phyloP scores from a whole-genome alignment of 2,888 invertebrate species.

The Drosophila ezoana region DNA sequence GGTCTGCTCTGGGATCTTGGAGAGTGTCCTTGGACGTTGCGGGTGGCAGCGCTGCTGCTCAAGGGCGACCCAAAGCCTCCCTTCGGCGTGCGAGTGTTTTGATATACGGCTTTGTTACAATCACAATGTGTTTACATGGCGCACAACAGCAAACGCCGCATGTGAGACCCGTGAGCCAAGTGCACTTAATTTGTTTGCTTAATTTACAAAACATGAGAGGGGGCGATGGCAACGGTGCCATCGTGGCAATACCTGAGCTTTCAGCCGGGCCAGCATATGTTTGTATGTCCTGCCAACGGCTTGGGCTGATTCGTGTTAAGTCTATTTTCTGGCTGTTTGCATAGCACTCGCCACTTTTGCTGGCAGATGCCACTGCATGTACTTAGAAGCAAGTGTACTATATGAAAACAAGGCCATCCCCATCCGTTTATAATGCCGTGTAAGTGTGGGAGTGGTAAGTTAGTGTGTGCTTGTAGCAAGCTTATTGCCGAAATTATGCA shows the following conservation, averaged over 20 bases:
- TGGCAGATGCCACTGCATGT: constrained; percentile 63
- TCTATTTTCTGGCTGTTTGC: constrained; percentile 54
- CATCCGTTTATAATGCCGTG: constrained; percentile 7
- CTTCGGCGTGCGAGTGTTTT: constrained; percentile 50
- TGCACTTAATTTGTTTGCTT: constrained; percentile 83
- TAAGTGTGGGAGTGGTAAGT: constrained; percentile 8
- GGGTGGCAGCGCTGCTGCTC: constrained; percentile 39
- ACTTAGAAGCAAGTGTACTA: constrained; percentile 38
- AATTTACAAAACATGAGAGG: constrained; percentile 80
- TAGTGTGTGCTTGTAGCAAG: constrained; percentile 13
- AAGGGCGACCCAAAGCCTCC: constrained; percentile 54
- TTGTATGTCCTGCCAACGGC: constrained; percentile 7
- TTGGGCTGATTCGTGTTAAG: constrained; percentile 32
- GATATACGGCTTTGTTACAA: constrained; percentile 76
- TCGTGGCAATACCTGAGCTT: constrained; percentile 7
- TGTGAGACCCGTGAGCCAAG: constrained; percentile 66
- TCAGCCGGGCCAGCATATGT: constrained; percentile 4
- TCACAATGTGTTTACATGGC: constrained; percentile 76
- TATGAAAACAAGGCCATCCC: constrained; percentile 45
- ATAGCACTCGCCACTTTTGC: constrained; percentile 60
- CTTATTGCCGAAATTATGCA: constrained; percentile 54
- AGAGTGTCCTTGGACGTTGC: constrained; percentile 61
- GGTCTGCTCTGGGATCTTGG: constrained; percentile 30
- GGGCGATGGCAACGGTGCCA: constrained; percentile 22
- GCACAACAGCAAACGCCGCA: constrained; percentile 51